phyloP scores from a whole-genome alignment of 2,113 vertebrate species.

The Peucedramus taeniatus region DNA sequence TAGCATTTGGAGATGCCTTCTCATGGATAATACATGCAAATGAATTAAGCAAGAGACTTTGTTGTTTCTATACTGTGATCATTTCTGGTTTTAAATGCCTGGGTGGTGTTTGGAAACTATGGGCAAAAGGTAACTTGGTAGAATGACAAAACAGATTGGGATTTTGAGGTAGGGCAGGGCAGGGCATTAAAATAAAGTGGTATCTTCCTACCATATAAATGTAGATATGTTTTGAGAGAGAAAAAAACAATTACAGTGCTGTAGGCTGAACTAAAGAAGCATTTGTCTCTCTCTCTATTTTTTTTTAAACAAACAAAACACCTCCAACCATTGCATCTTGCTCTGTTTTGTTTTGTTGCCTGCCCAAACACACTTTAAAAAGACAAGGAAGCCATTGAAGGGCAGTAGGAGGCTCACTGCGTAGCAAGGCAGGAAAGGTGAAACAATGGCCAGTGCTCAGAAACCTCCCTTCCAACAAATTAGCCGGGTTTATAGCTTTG shows the following conservation, averaged over 20 bases:
- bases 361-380: neutral
- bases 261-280: neutral
- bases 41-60: constrained; percentile 8
- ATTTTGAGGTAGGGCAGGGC: constrained; percentile 26
- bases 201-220: neutral
- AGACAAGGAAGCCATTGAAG: neutral
- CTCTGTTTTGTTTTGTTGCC: neutral
- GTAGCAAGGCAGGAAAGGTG: neutral
- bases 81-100: constrained; percentile 22
- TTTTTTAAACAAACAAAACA: neutral
- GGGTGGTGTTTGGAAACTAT: constrained; percentile 3
- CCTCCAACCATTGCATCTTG: neutral
- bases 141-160: constrained; percentile 9
- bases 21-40: neutral
- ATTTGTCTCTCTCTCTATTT: neutral
- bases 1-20: neutral
- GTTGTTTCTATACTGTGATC: neutral
- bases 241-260: neutral
- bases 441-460: neutral
- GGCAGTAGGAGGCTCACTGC: neutral
- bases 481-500: neutral
- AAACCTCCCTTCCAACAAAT: neutral
- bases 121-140: neutral
- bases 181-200: neutral
- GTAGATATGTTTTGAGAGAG: neutral